A percentile compares a stretch with the other conserved stretches of the same genome.
Conservation (phyloP, 2,797 vertebrate species). For the Xyrichtys novacula region DNA sequence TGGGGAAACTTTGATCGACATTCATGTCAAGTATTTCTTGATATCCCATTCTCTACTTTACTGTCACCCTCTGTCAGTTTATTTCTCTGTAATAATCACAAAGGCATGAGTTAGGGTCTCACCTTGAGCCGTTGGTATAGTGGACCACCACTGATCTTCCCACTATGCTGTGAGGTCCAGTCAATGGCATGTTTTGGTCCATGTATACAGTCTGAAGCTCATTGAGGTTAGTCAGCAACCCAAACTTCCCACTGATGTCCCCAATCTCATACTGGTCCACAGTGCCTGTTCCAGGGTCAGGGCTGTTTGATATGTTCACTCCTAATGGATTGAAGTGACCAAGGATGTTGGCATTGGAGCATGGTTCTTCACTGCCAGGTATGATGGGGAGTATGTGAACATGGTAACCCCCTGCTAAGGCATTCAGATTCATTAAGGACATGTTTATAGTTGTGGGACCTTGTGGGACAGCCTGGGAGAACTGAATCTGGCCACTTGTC, state of each 20-base stretch:
- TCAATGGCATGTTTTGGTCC: conserved; percentile 81
- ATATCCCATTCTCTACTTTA: background rate
- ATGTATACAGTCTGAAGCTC: conserved; percentile 43
- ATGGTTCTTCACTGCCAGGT: conserved; percentile 64
- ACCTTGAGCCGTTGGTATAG: conserved; percentile 82
- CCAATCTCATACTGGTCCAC: conserved; percentile 88
- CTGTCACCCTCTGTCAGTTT: background rate
- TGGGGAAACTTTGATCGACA: too few relatives aligned
- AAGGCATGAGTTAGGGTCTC: conserved; percentile 49
- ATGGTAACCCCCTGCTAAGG: conserved; percentile 80
- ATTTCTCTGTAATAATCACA: background rate
- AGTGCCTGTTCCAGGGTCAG: conserved; percentile 77
- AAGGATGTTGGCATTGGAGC: conserved; percentile 77
- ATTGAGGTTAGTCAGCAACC: conserved; percentile 64
- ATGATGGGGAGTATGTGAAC: conserved; percentile 83
- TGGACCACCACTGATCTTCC: conserved; percentile 87
- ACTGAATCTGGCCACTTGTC: conserved; percentile 67
- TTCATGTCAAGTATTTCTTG: background rate
- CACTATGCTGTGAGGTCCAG: conserved; percentile 80
- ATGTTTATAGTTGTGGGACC: conserved; percentile 78
- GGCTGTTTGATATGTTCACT: conserved; percentile 71
- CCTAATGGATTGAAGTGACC: conserved; percentile 86
- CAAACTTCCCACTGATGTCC: conserved; percentile 88
- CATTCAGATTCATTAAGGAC: conserved; percentile 71
- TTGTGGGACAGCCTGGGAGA: conserved; percentile 76